phyloP scores from a whole-genome alignment of 1,140 invertebrate genomes.

The Dysdera silvatica region DNA sequence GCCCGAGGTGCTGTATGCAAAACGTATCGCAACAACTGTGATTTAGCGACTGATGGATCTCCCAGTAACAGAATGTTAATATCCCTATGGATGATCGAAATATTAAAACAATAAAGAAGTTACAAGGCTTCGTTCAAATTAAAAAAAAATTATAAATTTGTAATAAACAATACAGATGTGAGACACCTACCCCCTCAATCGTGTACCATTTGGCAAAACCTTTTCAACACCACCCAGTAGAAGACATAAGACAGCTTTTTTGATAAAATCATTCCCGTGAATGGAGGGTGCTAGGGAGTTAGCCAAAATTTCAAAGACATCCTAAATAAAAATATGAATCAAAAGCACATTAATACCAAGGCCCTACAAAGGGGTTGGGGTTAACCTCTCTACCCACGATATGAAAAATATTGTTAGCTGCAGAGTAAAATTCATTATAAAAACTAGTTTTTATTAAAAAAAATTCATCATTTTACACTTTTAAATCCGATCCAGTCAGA shows the following conservation, averaged over 20 bases:
- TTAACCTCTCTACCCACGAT: too few relatives aligned
- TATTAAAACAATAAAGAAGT: neutral
- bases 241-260: slow-evolving; percentile 92
- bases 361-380: too few relatives aligned
- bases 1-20: slow-evolving; percentile 87
- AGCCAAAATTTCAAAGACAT: slow-evolving; percentile 84
- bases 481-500: too few relatives aligned
- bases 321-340: slow-evolving; percentile 46
- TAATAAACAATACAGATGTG: slow-evolving; percentile 32
- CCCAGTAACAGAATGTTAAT: slow-evolving; percentile 96
- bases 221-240: slow-evolving; percentile 94
- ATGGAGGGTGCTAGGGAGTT: slow-evolving; percentile 96
- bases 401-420: too few relatives aligned
- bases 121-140: neutral
- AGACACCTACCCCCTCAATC: slow-evolving; percentile 72
- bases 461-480: too few relatives aligned
- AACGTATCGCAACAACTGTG: slow-evolving; percentile 91
- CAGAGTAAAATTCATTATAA: too few relatives aligned
- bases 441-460: too few relatives aligned
- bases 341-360: too few relatives aligned
- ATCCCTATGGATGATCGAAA: slow-evolving; percentile 55
- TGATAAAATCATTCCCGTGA: slow-evolving; percentile 93
- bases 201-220: slow-evolving; percentile 85
- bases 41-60: slow-evolving; percentile 98
- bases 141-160: neutral